These are phyloP conservation scores for Tupaia chinensis DNA, from an alignment of 2,113 vertebrate genomes.

Conservation along the genomic window DNA sequence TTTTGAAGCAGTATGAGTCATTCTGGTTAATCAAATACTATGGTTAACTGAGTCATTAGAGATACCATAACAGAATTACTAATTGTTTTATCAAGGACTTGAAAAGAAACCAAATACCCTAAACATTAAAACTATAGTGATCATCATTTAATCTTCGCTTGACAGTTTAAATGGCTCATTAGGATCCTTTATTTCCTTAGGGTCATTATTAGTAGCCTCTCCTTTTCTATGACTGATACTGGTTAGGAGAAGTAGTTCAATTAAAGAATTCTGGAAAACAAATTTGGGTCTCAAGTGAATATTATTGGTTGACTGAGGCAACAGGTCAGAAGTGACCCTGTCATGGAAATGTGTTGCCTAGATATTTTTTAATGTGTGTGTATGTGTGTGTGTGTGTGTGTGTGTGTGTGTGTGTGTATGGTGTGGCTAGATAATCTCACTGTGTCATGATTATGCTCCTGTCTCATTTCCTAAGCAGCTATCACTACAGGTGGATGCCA, in stretches of 20 bases:
- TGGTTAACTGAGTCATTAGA: constrained; percentile 34
- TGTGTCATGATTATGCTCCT: no score
- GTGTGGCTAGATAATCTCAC: no score
- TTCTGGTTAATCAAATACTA: constrained; percentile 44
- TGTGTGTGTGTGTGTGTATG: no score
- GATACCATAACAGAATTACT: neutral
- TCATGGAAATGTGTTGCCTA: neutral
- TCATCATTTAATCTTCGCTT: constrained; percentile 18
- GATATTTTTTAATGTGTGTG: no score
- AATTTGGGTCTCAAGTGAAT: neutral
- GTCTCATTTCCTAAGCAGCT: no score
- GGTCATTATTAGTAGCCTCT: constrained; percentile 32
- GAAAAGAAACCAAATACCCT: constrained; percentile 44
- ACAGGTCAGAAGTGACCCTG: neutral
- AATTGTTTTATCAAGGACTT: constrained; percentile 38
- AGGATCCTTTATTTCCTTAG: constrained; percentile 25
- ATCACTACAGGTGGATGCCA: no score
- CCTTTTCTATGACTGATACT: constrained; percentile 37
- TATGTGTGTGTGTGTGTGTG: no score
- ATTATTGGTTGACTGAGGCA: neutral
- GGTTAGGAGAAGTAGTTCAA: constrained; percentile 6
- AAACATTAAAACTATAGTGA: neutral
- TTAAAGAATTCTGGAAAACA: constrained; percentile 42
- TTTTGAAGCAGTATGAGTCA: constrained; percentile 4
- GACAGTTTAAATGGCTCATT: constrained; percentile 54